phyloP scores from a whole-genome alignment of 2,888 invertebrate genomes.

The Alviniconcha strummeri region DNA sequence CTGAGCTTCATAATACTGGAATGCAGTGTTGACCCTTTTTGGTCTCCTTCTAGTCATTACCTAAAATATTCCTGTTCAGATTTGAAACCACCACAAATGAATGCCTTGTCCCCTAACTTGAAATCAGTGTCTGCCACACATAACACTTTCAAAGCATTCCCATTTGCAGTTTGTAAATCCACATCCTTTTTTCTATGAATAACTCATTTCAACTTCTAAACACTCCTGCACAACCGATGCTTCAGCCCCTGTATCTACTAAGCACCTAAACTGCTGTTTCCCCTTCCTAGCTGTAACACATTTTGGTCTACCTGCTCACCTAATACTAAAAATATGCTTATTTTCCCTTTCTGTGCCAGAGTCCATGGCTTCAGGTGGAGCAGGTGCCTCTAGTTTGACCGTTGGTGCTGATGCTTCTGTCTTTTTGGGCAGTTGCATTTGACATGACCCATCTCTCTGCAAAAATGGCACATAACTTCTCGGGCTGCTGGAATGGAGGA shows the following conservation, averaged over 20 bases:
- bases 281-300: no score
- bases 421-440: no score
- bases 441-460: no score
- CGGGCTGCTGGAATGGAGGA: no score
- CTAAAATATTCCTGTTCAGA: neutral
- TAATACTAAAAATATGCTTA: no score
- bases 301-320: no score
- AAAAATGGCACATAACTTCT: no score
- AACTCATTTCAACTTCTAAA: slow-evolving; percentile 19
- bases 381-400: no score
- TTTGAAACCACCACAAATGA: neutral
- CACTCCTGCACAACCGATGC: slow-evolving; percentile 34
- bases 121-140: neutral
- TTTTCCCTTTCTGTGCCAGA: no score
- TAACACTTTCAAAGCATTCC: neutral
- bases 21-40: neutral
- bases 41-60: neutral
- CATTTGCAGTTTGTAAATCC: slow-evolving; percentile 25
- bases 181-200: slow-evolving; percentile 17
- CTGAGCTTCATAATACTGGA: neutral
- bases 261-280: slow-evolving; percentile 32
- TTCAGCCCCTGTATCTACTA: slow-evolving; percentile 37
- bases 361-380: no score
- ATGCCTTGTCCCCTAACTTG: neutral
- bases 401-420: no score